Base-by-base conservation (phyloP, 2,888 invertebrate genomes). In the Neuroscelio doddi region DNA sequence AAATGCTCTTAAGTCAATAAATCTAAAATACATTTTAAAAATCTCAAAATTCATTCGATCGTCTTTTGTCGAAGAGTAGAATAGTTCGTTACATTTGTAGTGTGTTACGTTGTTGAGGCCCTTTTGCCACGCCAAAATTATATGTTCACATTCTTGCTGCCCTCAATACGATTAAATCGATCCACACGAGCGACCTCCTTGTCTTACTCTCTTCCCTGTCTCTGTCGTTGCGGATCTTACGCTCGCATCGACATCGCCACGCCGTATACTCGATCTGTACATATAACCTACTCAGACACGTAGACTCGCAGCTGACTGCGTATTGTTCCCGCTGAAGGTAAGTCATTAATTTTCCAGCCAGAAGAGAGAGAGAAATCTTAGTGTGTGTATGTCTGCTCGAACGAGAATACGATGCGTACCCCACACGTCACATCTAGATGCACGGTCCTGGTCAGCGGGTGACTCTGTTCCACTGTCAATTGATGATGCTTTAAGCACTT, bases 281-380 rank as follows among this genome's bases (percentile, higher is more conserved):
- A 49, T 59, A 70, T 71, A 68, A 64, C 66, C 67, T 71, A 73
- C 75, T 62, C 58, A 63, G 64, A 62, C 72, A 66, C 65, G 66
- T 62, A 66, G 63, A 74, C 70, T 66, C 72, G 71, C 78, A 78
- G 77, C 76, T 77, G 78, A 79, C 75, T 73, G 69, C 56, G 70
- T 77, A 78, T 79, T 80, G 78, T 82, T 82, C 77, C 78, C 74
- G 75, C 72, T 72, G 78, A 76, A 73, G 77, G 76, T 74, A 75
- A 76, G 80, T 83, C 82, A 82, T 82, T 83, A 82, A 83, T 82
- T 82, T 80, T 74, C 75, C 77, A 75, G 58, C 64, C 42, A 61
- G 38, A 39, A 36, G 21, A 26, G 34, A 53, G 32, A 34, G 16
- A 21, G n/a, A 26, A 12, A 24, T 12, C 30, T 42, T 24, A 10